Percentiles rank a stretch among this genome's conserved stretches.
phyloP scores from a whole-genome alignment of 2,797 vertebrate species.

The Leptodactylus fallax region DNA sequence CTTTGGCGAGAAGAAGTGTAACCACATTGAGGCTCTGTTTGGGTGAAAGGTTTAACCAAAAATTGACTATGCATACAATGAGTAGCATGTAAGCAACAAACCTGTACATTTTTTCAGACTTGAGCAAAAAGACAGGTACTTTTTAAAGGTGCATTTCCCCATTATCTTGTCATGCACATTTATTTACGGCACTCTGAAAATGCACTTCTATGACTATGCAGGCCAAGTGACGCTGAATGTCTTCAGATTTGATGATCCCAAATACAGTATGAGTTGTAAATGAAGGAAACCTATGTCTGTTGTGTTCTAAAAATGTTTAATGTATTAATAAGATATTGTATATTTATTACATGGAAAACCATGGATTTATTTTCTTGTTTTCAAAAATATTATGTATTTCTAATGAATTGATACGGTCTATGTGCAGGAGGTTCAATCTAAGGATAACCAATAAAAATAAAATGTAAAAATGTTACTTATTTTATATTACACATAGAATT shows the following conservation, averaged over 20 bases:
- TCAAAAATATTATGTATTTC: background rate
- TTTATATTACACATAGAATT: background rate
- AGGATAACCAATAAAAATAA: background rate
- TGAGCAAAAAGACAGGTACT: too few species aligned
- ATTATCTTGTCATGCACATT: background rate
- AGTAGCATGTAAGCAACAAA: too few species aligned
- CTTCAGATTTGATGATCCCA: background rate
- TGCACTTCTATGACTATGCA: slow-evolving; percentile 9
- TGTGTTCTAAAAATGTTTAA: slow-evolving; percentile 17
- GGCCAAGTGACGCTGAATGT: background rate
- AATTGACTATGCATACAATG: too few species aligned
- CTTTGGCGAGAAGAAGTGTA: too few species aligned
- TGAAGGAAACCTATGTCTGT: slow-evolving; percentile 21
- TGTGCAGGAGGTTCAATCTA: background rate
- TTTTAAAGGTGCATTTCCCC: background rate
- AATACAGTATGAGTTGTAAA: slow-evolving; percentile 8
- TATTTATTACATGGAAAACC: slow-evolving; percentile 36
- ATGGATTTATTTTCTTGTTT: background rate
- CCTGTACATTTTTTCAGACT: too few species aligned
- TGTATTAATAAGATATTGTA: slow-evolving; percentile 6
- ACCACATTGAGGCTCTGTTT: too few species aligned
- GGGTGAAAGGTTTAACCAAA: too few species aligned
- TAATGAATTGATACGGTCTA: background rate
- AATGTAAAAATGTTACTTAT: background rate
- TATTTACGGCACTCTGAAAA: background rate